phyloP scores from a whole-genome alignment of 2,797 vertebrate species.

The Crocodylus rhombifer region DNA sequence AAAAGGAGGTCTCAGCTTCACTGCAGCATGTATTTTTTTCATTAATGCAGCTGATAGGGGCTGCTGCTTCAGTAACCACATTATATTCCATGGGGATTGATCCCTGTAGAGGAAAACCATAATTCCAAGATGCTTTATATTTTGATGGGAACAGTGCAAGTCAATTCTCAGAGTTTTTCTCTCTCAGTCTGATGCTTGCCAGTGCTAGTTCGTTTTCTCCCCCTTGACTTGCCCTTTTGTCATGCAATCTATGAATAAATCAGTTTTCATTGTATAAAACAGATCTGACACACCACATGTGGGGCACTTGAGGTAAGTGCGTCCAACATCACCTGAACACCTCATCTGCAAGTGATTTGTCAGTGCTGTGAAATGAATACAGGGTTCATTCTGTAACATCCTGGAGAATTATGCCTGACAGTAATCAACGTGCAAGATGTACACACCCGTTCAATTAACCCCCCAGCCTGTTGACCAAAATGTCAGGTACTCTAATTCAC shows the following conservation, averaged over 20 bases:
- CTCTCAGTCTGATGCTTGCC: slow-evolving; percentile 31
- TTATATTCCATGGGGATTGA: background rate
- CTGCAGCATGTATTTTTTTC: background rate
- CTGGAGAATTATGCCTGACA: slow-evolving; percentile 14
- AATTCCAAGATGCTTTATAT: background rate
- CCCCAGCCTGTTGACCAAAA: slow-evolving; percentile 51
- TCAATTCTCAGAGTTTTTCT: slow-evolving; percentile 1
- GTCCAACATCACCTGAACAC: slow-evolving; percentile 3
- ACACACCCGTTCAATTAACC: background rate
- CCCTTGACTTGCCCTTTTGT: background rate
- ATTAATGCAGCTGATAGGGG: background rate
- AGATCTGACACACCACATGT: background rate
- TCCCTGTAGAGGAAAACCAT: background rate
- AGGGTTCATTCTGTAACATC: background rate
- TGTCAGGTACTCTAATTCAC: slow-evolving; percentile 36
- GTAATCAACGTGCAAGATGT: slow-evolving; percentile 1
- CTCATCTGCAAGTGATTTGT: slow-evolving; percentile 15
- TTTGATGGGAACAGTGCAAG: slow-evolving; percentile 22
- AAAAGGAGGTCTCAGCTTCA: background rate
- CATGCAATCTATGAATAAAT: background rate
- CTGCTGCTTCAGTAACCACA: background rate
- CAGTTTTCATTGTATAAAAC: background rate
- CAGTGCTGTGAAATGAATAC: slow-evolving; percentile 2
- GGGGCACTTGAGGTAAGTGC: background rate
- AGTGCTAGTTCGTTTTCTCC: background rate